Conservation (phyloP, 92 coral and sea anemone species). For the Hydrozoanthus gracilis region DNA sequence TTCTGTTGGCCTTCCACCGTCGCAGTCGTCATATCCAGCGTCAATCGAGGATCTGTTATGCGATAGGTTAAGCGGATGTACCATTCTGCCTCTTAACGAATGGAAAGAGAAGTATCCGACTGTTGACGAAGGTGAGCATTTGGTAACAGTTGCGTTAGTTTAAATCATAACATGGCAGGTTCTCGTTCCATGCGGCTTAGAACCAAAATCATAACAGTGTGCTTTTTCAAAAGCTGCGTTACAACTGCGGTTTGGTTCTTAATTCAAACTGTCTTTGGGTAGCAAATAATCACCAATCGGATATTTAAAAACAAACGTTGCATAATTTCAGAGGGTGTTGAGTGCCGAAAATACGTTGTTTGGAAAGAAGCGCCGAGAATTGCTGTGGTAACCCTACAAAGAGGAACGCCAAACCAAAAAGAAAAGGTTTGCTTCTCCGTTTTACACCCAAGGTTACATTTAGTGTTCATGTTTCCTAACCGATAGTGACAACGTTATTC, state of each 20-base stretch:
- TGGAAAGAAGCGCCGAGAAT: neutral
- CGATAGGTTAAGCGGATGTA: neutral
- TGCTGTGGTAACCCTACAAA: neutral
- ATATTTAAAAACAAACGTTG: neutral
- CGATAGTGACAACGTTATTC: too few relatives aligned
- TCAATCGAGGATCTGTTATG: neutral
- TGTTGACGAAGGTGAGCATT: neutral
- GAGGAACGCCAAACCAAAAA: neutral
- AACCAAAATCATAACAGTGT: neutral
- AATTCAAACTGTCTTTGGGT: neutral
- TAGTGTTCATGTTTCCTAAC: too few relatives aligned
- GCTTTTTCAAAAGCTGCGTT: neutral
- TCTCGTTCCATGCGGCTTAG: neutral
- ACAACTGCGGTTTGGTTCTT: neutral
- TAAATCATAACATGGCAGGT: neutral
- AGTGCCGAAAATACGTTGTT: constrained; percentile 11
- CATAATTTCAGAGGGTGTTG: neutral
- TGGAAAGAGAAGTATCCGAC: constrained; percentile 7
- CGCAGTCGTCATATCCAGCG: neutral
- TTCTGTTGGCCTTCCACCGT: constrained; percentile 9
- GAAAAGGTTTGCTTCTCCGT: too few relatives aligned
- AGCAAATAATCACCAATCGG: neutral
- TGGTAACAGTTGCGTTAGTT: neutral
- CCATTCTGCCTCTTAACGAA: neutral
- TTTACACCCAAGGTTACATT: too few relatives aligned